Conservation (phyloP, 2,797 vertebrate genomes). For the Pipistrellus nathusii region DNA sequence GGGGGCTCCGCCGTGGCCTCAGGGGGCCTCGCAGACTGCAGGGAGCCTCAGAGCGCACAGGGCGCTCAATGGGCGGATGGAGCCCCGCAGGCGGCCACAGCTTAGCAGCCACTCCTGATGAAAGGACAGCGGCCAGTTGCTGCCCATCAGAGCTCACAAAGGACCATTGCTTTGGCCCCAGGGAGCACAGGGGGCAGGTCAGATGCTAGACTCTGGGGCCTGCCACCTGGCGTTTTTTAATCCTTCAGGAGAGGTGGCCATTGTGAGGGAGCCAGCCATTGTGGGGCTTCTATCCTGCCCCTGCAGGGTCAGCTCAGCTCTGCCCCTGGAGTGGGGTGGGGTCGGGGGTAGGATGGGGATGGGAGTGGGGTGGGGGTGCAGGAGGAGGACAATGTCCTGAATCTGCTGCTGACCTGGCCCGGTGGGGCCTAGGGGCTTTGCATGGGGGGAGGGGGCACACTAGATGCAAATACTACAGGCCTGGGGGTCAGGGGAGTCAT, state of each 20-base stretch:
- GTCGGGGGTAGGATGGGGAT: not conserved
- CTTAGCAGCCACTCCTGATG: not conserved
- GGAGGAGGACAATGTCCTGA: not conserved
- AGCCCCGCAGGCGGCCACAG: not conserved
- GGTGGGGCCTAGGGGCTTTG: not conserved
- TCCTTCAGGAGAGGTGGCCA: not conserved
- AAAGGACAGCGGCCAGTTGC: conserved; percentile 27
- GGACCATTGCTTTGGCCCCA: not conserved
- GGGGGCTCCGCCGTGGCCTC: not conserved
- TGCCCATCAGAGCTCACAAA: not conserved
- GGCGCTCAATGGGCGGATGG: not conserved
- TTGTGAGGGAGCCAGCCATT: accelerated
- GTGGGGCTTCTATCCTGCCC: not conserved
- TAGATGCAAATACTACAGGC: not conserved
- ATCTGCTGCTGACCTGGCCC: not conserved
- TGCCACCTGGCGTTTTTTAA: not conserved
- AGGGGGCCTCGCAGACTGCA: accelerated
- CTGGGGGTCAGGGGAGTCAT: not conserved
- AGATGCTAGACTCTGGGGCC: not conserved
- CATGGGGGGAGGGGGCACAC: accelerated
- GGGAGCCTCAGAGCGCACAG: not conserved
- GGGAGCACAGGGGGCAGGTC: not conserved
- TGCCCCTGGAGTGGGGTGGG: not conserved
- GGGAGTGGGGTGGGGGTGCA: not conserved
- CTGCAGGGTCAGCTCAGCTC: not conserved